phyloP scores from a whole-genome alignment of 2,888 invertebrate genomes.

The Epinotia nisella region DNA sequence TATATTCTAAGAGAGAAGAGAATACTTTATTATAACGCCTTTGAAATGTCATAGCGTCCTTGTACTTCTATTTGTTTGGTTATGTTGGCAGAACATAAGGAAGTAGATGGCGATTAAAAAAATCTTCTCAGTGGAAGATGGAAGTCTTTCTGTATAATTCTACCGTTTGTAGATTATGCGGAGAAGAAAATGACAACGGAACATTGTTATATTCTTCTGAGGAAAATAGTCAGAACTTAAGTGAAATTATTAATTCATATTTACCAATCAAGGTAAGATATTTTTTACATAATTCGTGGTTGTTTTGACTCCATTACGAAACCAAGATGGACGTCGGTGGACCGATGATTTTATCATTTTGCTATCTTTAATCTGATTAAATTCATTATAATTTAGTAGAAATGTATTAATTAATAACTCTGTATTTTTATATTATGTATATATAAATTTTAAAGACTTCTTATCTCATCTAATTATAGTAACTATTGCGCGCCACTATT shows the following conservation, averaged over 20 bases:
- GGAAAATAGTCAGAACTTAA: slow-evolving; percentile 86
- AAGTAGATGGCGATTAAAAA: slow-evolving; percentile 74
- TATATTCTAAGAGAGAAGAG: not conserved
- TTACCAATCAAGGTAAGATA: slow-evolving; percentile 88
- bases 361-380: slow-evolving; percentile 54
- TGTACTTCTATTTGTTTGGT: slow-evolving; percentile 27
- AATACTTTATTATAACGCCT: slow-evolving; percentile 8
- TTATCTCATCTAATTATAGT: slow-evolving; percentile 20
- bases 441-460: not conserved
- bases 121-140: slow-evolving; percentile 62
- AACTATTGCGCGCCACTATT: slow-evolving; percentile 55
- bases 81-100: slow-evolving; percentile 52
- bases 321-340: slow-evolving; percentile 70
- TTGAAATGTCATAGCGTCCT: slow-evolving; percentile 9
- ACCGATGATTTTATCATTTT: slow-evolving; percentile 59
- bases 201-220: slow-evolving; percentile 86
- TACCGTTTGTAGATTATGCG: slow-evolving; percentile 90
- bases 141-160: slow-evolving; percentile 87
- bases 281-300: slow-evolving; percentile 65
- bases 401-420: slow-evolving; percentile 27
- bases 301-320: slow-evolving; percentile 76
- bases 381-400: slow-evolving; percentile 15
- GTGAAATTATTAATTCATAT: slow-evolving; percentile 88
- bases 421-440: slow-evolving; percentile 31
- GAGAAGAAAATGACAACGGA: slow-evolving; percentile 88